phyloP scores from a whole-genome alignment of 2,797 vertebrate genomes.

The Fistularia commersonii region DNA sequence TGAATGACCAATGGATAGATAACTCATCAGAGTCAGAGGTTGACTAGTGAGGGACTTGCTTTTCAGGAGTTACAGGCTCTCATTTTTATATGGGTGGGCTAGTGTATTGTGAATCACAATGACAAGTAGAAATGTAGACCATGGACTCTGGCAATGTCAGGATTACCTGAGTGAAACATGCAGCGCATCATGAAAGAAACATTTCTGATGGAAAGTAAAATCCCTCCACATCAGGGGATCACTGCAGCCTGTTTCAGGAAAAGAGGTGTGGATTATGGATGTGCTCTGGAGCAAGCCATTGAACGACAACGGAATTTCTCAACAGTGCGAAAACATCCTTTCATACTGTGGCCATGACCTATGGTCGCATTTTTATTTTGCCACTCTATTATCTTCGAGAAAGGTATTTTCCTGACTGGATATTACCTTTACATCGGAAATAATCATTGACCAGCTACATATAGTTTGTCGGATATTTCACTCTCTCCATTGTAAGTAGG shows the following conservation, averaged over 20 bases:
- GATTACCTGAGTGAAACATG: slow-evolving; percentile 18
- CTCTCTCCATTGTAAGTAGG: slow-evolving; percentile 3
- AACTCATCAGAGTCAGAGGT: neutral
- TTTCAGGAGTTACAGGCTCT: slow-evolving; percentile 39
- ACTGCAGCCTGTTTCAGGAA: slow-evolving; percentile 1
- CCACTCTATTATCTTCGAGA: neutral
- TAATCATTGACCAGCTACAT: neutral
- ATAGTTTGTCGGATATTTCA: slow-evolving; percentile 5
- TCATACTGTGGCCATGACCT: neutral
- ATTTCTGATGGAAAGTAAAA: slow-evolving; percentile 14
- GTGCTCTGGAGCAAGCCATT: slow-evolving; percentile 1
- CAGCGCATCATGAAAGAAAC: slow-evolving; percentile 25
- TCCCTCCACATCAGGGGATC: slow-evolving; percentile 6
- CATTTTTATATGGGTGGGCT: slow-evolving; percentile 22
- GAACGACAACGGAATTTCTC: slow-evolving; percentile 6
- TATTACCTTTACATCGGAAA: slow-evolving; percentile 7
- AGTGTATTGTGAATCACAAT: slow-evolving; percentile 33
- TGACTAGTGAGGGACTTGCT: slow-evolving; percentile 23
- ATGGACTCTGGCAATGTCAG: slow-evolving; percentile 6
- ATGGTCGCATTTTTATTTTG: slow-evolving; percentile 1
- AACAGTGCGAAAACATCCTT: slow-evolving; percentile 6
- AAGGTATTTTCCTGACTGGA: slow-evolving; percentile 6
- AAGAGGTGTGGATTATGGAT: neutral
- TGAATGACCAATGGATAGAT: no score
- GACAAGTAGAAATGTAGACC: slow-evolving; percentile 7